phyloP scores from a whole-genome alignment of 2,888 invertebrate species.

The Eurytoma adleriae region DNA sequence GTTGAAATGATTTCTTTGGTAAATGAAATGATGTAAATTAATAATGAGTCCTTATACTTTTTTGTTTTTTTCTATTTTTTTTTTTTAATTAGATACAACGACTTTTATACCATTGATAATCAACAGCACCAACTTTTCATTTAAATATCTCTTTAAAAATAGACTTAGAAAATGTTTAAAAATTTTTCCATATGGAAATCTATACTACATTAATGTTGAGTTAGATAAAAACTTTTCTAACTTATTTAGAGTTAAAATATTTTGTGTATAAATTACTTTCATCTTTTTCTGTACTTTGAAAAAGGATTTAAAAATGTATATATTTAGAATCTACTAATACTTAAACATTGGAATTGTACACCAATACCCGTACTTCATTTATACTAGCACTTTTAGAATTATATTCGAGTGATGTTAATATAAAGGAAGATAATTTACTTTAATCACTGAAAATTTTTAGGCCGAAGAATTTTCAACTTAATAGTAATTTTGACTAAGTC shows the following conservation, averaged over 20 bases:
- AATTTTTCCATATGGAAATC: slow-evolving; percentile 18
- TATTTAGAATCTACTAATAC: slow-evolving; percentile 53
- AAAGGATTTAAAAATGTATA: slow-evolving; percentile 24
- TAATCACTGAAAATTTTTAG: slow-evolving; percentile 16
- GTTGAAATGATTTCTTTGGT: slow-evolving; percentile 63
- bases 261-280: slow-evolving; percentile 19
- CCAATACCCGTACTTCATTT: slow-evolving; percentile 41
- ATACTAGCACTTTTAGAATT: slow-evolving; percentile 18
- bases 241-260: slow-evolving; percentile 19
- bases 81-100: slow-evolving; percentile 55
- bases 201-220: slow-evolving; percentile 13
- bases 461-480: not conserved
- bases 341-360: slow-evolving; percentile 50
- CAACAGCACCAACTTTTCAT: slow-evolving; percentile 32
- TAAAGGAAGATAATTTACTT: slow-evolving; percentile 3
- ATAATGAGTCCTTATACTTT: slow-evolving; percentile 22
- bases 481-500: slow-evolving; percentile 59
- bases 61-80: slow-evolving; percentile 60
- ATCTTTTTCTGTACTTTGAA: slow-evolving; percentile 9
- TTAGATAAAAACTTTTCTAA: not conserved
- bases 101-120: slow-evolving; percentile 20
- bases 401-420: slow-evolving; percentile 15
- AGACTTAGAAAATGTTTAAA: slow-evolving; percentile 43
- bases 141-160: slow-evolving; percentile 53
- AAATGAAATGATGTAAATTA: slow-evolving; percentile 56